Conservation (phyloP, 2,113 vertebrate genomes). For the Macroglossus sobrinus region DNA sequence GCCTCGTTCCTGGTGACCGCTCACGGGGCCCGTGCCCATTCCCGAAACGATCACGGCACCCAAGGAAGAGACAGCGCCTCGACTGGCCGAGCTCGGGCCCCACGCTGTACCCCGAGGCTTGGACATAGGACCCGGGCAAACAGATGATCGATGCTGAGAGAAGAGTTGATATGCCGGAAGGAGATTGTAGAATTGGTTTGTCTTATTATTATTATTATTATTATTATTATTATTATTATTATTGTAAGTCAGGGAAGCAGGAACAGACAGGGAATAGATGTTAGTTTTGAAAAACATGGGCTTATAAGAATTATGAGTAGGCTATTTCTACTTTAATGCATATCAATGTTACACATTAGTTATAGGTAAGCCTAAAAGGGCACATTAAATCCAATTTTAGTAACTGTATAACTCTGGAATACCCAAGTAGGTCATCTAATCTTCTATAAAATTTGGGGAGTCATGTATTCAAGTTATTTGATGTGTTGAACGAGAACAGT, state of each 20-base stretch:
- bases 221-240: too few relatives aligned
- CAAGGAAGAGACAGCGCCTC: not conserved
- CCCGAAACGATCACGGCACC: not conserved
- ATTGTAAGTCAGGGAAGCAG: not conserved
- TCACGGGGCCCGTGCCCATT: not conserved
- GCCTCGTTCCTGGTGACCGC: not conserved
- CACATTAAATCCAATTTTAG: not conserved
- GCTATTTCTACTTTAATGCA: not conserved
- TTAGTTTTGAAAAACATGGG: not conserved
- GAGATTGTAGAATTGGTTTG: not conserved
- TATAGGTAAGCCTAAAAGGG: not conserved
- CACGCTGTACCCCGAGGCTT: not conserved
- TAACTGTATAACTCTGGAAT: not conserved
- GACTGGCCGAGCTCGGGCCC: not conserved
- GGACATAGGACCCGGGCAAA: not conserved
- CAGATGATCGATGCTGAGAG: not conserved
- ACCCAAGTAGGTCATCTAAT: not conserved
- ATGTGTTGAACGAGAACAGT: not conserved
- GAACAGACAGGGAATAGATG: not conserved
- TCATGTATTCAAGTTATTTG: not conserved
- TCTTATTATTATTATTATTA: not conserved
- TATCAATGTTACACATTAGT: not conserved
- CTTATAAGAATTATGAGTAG: not conserved
- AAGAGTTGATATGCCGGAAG: not conserved
- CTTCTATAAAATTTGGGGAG: not conserved